phyloP scores from a whole-genome alignment of 2,888 invertebrate genomes.

The Meta bourneti region DNA sequence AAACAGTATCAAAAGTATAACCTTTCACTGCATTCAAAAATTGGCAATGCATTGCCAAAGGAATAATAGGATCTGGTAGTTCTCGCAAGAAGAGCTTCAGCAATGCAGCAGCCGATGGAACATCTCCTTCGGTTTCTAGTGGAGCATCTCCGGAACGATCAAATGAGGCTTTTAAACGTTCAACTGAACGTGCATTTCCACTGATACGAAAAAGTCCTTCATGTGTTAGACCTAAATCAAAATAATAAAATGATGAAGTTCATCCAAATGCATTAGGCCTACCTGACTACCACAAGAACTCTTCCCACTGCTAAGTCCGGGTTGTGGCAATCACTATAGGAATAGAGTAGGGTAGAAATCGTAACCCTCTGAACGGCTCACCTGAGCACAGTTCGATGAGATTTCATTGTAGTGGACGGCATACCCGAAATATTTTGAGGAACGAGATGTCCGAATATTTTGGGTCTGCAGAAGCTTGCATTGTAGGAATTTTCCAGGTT shows the following conservation, averaged over 20 bases:
- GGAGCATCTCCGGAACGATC: conserved; percentile 84
- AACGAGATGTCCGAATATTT: no score
- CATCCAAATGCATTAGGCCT: neutral
- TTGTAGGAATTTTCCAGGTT: no score
- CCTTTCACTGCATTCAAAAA: conserved; percentile 81
- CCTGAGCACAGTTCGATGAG: no score
- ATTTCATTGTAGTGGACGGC: no score
- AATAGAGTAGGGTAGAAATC: no score
- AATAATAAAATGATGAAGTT: neutral
- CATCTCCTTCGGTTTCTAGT: conserved; percentile 82
- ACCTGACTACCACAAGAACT: no score
- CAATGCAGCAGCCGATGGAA: conserved; percentile 83
- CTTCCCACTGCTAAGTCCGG: no score
- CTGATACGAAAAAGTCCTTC: conserved; percentile 83
- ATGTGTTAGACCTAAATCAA: conserved; percentile 81
- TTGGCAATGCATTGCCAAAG: conserved; percentile 80
- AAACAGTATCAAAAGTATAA: conserved; percentile 58
- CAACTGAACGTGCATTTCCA: conserved; percentile 83
- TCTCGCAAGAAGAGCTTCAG: conserved; percentile 84
- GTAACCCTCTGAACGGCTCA: no score
- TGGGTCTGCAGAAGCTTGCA: no score
- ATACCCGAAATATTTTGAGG: no score
- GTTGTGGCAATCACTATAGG: no score
- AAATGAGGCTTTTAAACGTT: conserved; percentile 83
- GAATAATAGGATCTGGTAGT: conserved; percentile 83